Percentiles rank a stretch among this genome's conserved stretches.
phyloP scores from a whole-genome alignment of 1,140 invertebrate species.

The Penaeus chinensis region DNA sequence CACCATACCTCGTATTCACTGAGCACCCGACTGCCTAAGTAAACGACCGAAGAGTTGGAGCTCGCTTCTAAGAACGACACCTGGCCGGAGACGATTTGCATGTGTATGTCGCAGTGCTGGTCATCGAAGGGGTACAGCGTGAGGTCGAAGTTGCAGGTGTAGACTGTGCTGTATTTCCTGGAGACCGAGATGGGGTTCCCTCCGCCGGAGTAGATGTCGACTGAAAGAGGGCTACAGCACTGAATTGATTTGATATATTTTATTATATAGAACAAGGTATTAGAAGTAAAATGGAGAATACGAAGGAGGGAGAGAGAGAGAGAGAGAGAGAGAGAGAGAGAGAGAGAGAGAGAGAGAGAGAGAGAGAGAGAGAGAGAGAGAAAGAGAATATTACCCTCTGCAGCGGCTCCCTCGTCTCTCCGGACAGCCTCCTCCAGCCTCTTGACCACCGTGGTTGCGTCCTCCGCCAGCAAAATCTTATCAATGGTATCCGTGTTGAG shows the following conservation, averaged over 20 bases:
- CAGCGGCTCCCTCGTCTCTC: slow-evolving; percentile 44
- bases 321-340: slow-evolving; percentile 7
- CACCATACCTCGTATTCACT: slow-evolving; percentile 45
- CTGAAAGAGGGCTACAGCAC: background rate
- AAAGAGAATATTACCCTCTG: slow-evolving; percentile 14
- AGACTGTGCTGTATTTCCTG: slow-evolving; percentile 61
- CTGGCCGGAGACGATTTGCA: slow-evolving; percentile 56
- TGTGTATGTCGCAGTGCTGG: slow-evolving; percentile 58
- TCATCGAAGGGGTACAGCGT: slow-evolving; percentile 61
- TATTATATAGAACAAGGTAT: no score
- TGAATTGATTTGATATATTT: no score
- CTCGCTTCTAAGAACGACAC: slow-evolving; percentile 50
- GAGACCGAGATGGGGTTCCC: slow-evolving; percentile 55
- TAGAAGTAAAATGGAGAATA: no score
- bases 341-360: background rate
- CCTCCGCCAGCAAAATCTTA: slow-evolving; percentile 38
- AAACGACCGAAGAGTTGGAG: slow-evolving; percentile 28
- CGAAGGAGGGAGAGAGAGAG: background rate
- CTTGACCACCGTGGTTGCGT: slow-evolving; percentile 41
- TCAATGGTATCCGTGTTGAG: slow-evolving; percentile 59
- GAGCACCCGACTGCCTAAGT: slow-evolving; percentile 38
- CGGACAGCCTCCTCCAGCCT: slow-evolving; percentile 17
- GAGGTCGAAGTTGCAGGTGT: slow-evolving; percentile 60
- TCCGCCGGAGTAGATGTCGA: slow-evolving; percentile 55
- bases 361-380: background rate